These are phyloP conservation scores for Camponotus floridanus DNA, from an alignment of 1,140 invertebrate species.

Conservation along the genomic window DNA sequence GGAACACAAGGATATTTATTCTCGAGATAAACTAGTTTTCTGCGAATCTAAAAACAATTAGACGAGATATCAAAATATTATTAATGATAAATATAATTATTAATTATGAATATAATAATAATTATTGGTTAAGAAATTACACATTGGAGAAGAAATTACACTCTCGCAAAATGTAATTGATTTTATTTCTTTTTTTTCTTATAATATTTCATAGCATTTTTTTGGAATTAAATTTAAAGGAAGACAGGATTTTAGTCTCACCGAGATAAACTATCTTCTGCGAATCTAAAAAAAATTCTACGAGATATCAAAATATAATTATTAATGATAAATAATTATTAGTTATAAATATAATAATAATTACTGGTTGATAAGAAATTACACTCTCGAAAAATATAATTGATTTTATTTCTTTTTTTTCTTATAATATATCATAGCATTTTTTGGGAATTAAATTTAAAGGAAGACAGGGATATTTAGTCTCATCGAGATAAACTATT, in stretches of 20 bases:
- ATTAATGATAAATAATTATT: background rate
- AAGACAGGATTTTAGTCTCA: background rate
- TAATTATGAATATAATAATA: too few relatives aligned
- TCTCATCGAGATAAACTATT: too few relatives aligned
- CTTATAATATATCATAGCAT: background rate
- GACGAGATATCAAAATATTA: background rate
- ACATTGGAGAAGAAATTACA: too few relatives aligned
- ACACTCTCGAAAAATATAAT: too few relatives aligned
- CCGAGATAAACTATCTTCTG: too few relatives aligned
- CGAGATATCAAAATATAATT: slow-evolving; percentile 1
- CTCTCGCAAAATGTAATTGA: too few relatives aligned
- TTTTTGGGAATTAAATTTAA: background rate
- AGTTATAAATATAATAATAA: too few relatives aligned
- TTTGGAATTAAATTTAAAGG: background rate
- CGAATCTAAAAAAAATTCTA: too few relatives aligned
- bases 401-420: background rate
- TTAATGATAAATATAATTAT: background rate
- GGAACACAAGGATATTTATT: background rate
- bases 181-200: background rate
- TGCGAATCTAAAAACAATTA: too few relatives aligned
- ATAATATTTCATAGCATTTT: background rate
- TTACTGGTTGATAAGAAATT: too few relatives aligned
- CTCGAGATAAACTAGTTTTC: too few relatives aligned
- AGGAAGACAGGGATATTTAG: background rate
- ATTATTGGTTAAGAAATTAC: too few relatives aligned